Percentiles rank a stretch among this genome's conserved stretches.
Evolutionary conservation across 1,140 invertebrate species (phyloP).

Genomic region (Drosophila nasuta): DNA sequence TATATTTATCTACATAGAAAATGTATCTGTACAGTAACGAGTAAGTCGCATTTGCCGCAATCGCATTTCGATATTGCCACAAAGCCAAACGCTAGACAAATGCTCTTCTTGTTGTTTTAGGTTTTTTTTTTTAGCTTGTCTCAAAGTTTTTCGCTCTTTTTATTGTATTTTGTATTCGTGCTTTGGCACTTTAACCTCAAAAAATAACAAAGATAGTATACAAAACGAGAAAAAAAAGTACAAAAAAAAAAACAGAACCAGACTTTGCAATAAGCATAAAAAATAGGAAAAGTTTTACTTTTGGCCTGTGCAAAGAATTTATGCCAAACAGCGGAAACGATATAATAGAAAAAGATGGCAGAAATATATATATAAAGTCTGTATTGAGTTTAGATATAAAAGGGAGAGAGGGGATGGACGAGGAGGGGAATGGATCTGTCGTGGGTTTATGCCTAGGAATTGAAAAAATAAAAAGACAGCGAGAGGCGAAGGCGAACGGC

Average conservation of each 20-base stretch:
- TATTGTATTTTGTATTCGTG: conserved; percentile 53
- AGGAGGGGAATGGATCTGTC: background rate
- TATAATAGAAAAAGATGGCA: conserved; percentile 82
- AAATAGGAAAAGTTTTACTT: conserved; percentile 61
- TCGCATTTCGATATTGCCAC: conserved; percentile 71
- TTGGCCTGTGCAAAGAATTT: conserved; percentile 41
- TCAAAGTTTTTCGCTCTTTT: conserved; percentile 11
- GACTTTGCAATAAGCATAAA: conserved; percentile 50
- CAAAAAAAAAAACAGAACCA: conserved; percentile 16
- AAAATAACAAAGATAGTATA: conserved; percentile 24
- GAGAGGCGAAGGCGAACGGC: background rate
- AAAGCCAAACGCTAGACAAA: conserved; percentile 65
- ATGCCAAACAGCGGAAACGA: conserved; percentile 72
- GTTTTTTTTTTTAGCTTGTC: conserved; percentile 3
- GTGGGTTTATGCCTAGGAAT: conserved; percentile 64
- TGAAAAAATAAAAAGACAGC: conserved; percentile 60
- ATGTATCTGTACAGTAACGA: conserved; percentile 3
- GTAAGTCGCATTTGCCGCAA: conserved; percentile 42
- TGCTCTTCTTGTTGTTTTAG: conserved; percentile 37
- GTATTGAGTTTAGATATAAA: background rate
- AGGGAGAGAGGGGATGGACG: too few species aligned
- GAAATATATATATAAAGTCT: conserved; percentile 53
- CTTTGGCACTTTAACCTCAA: conserved; percentile 79
- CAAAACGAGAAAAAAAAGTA: conserved; percentile 2
- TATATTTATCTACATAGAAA: conserved; percentile 6